Base-by-base conservation (phyloP, 2,797 vertebrate genomes). In the Enteromius radiatus region DNA sequence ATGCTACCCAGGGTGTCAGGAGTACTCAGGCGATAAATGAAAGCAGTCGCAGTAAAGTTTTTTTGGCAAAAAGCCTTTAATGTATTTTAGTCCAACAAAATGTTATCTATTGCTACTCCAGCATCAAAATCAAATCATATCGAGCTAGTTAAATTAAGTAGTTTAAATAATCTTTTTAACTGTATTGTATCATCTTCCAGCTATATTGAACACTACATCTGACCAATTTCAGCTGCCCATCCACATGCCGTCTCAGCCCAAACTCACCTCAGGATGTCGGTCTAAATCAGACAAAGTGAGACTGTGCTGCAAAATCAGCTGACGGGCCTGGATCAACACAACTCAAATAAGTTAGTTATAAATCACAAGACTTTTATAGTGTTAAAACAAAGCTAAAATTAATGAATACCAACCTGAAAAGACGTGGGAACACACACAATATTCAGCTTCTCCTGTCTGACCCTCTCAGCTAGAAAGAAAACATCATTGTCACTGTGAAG, bases 361-460 rank as follows among this genome's bases (percentile, higher is more conserved):
- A 65, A 70, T 77, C 12, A 36, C 41, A 71, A 17, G 14, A 61
- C 10, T 36, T 65, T 80, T 38, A 14, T 23, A 19, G 5, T 3
- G 11, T 61, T 23, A 59, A 3, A 49, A 52, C 1, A 1, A 52
- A 54, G 26, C 67, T 47, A 0, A 59, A 61, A 63, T 11, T 1
- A 11, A 43, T 12, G 54, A 59, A 76, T 61, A 91, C 90, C 31
- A 1, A 98, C 98, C 97, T 99, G 98, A 90, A 99, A 99, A 68
- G 98, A 99, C 0, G 98, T 98, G 12, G 98, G 98, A 49, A 99
- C 94, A 74, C 98, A 99, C 84, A 97, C 92, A 0, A 99, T 92
- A 70, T 95, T 95, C 88, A 99, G 93, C 54, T 98, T 97, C 90
- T 99, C 98, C 78, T 97, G 90, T 36, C 95, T 96, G 17, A 99